These are phyloP conservation scores for Nezara viridula DNA, from an alignment of 2,888 invertebrate genomes.

Conservation along the genomic window DNA sequence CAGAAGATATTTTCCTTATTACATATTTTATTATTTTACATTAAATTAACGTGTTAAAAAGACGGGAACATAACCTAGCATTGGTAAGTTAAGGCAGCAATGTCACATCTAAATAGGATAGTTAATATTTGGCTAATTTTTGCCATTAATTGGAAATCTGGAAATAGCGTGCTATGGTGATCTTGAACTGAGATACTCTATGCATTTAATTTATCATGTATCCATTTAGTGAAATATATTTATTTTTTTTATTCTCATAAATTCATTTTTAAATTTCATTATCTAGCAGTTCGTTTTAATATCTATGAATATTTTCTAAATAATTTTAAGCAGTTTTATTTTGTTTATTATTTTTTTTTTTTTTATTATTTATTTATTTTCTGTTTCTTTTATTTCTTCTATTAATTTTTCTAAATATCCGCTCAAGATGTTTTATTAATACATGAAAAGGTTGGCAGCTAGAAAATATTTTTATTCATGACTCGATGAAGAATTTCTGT, in stretches of 20 bases:
- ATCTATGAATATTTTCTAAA: not conserved
- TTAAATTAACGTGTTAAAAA: too few relatives aligned
- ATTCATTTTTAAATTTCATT: not conserved
- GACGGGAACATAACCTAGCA: too few relatives aligned
- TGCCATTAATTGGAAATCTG: too few relatives aligned
- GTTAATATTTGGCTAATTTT: too few relatives aligned
- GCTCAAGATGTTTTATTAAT: not conserved
- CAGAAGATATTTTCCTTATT: too few relatives aligned
- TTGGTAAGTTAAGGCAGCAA: too few relatives aligned
- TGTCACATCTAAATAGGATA: too few relatives aligned
- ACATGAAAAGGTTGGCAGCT: not conserved
- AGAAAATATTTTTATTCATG: not conserved
- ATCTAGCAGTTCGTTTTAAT: not conserved
- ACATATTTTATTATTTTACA: too few relatives aligned
- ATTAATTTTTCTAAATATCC: not conserved
- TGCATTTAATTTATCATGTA: not conserved
- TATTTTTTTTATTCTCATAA: not conserved
- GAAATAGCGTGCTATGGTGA: too few relatives aligned
- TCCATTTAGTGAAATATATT: not conserved
- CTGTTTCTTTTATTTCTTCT: not conserved
- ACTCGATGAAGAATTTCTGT: slow-evolving; percentile 64
- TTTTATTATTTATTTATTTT: not conserved
- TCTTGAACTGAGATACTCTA: too few relatives aligned
- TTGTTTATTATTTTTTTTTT: not conserved
- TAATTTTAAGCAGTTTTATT: not conserved